phyloP scores from a whole-genome alignment of 1,140 invertebrate species.

The Sitobion miscanthi region DNA sequence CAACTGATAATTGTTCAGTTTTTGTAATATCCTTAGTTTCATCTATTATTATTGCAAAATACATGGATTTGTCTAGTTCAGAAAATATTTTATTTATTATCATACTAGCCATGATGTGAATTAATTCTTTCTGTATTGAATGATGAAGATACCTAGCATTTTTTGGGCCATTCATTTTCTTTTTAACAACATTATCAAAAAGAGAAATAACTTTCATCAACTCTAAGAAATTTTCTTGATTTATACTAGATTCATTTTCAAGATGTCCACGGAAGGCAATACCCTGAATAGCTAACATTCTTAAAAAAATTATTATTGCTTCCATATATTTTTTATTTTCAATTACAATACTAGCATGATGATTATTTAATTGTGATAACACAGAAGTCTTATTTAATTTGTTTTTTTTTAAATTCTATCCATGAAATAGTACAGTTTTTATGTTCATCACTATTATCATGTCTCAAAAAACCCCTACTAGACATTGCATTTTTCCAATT shows the following conservation, averaged over 20 bases:
- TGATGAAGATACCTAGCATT: conserved; percentile 25
- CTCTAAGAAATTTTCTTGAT: conserved; percentile 30
- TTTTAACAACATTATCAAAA: not conserved
- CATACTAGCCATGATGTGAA: conserved; percentile 3
- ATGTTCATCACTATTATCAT: conserved; percentile 25
- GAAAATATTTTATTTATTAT: not conserved
- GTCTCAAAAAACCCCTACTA: conserved; percentile 4
- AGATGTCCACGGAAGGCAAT: conserved; percentile 1
- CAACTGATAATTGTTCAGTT: conserved; percentile 25
- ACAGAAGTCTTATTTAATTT: conserved; percentile 12
- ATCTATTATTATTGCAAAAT: conserved; percentile 37
- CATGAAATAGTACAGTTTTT: not conserved
- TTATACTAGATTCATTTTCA: conserved; percentile 18
- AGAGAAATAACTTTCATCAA: conserved; percentile 7
- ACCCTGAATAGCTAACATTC: conserved; percentile 8
- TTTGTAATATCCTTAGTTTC: conserved; percentile 43
- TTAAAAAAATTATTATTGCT: conserved; percentile 2
- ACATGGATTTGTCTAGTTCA: conserved; percentile 11
- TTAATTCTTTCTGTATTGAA: conserved; percentile 34
- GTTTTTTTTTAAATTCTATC: not conserved
- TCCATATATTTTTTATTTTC: conserved; percentile 43
- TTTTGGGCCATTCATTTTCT: conserved; percentile 40
- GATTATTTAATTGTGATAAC: not conserved
- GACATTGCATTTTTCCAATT: conserved; percentile 23
- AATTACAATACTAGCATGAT: conserved; percentile 23